Evolutionary conservation across 2,797 vertebrate genomes (phyloP), one percentile per base, ranked within the genome.

Genomic region (Phoeniculus purpureus): DNA sequence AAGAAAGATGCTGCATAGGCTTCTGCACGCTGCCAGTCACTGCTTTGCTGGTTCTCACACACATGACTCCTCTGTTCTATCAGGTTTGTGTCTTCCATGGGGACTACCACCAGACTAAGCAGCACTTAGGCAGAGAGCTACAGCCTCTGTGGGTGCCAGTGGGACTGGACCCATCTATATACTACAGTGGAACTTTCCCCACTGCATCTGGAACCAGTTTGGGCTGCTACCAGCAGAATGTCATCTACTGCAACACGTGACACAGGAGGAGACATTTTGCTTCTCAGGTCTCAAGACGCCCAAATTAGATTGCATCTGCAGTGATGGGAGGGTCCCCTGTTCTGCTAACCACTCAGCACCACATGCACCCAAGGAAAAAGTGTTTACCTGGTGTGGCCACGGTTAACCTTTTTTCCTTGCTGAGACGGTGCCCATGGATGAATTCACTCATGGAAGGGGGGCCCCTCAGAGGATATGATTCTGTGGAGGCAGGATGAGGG

Each of bases 351-450:
- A 97, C 85, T 97, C 93, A 96, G 97, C 95, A 95, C 97, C 96
- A 97, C 97, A 97, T 98, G 97, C 96, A 97, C 95, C 96, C 97
- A 98, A 98, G 97, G 97, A 98, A 97, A 97, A 97, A 97, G 89
- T 97, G 97, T 98, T 98, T 98, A 98, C 97, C 97, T 98, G 97
- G 97, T 97, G 90, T 96, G 95, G 97, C 97, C 97, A 97, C 97
- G 71, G 97, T 98, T 98, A 98, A 98, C 97, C 97, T 98, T 97
- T 98, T 98, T 98, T 97, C 97, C 97, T 98, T 97, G 97, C 96
- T 97, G 97, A 98, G 97, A 97, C 96, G 97, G 95, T 97, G 97
- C 97, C 96, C 97, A 97, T 97, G 97, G 97, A 97, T 96, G 97
- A 97, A 95, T 97, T 98, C 97, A 97, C 93, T 97, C 97, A 97